Evolutionary conservation across 2,113 vertebrate genomes (phyloP), one percentile per base, ranked within the genome.

Genomic region (Opisthocomus hoazin): DNA sequence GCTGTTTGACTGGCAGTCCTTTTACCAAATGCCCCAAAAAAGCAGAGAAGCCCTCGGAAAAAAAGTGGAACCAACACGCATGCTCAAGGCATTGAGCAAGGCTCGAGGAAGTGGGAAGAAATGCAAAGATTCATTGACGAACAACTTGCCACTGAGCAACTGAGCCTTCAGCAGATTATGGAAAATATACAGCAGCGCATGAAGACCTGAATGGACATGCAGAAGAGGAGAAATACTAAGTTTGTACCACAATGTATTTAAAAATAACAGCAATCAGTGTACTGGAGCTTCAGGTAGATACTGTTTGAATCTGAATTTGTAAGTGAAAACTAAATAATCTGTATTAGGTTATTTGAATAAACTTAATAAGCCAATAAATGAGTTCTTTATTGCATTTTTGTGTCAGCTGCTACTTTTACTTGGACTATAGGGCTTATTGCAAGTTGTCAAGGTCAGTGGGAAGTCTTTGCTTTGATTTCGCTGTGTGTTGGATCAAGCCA

Each of bases 1-100:
- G 88, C 98, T 98, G 36, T 98, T 98, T 89, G 91, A 98, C 79
- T 98, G 98, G 97, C 97, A 96, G 65, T 97, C 98, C 69, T 95
- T 98, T 93, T 97, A 94, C 82, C 97, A 98, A 85, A 97, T 97
- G 92, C 97, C 98, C 37, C 97, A 81, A n/a, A 94, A 95, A 56
- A 95, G 89, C 43, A 94, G 91, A 17, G 61, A 97, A n/a, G 66
- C 54, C 45, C 58, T 95, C 87, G 76, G 76, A 27, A 83, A 93
- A 80, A 83, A 96, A 84, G 24, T 94, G 41, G 87, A 97, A 95
- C 85, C 95, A 61, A 95, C 60, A 65, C 54, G 48, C 13, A 14
- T 64, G 51, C 50, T 97, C 84, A 94, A 83, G 63, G 77, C n/a
- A 64, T 83, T 63, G 88, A 95, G 36, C 63, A 93, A 91, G 88